Percentiles rank a stretch among this genome's conserved stretches.
These are phyloP conservation scores for Etheostoma cragini DNA, from an alignment of 2,113 vertebrate genomes.

Conservation along the genomic window DNA sequence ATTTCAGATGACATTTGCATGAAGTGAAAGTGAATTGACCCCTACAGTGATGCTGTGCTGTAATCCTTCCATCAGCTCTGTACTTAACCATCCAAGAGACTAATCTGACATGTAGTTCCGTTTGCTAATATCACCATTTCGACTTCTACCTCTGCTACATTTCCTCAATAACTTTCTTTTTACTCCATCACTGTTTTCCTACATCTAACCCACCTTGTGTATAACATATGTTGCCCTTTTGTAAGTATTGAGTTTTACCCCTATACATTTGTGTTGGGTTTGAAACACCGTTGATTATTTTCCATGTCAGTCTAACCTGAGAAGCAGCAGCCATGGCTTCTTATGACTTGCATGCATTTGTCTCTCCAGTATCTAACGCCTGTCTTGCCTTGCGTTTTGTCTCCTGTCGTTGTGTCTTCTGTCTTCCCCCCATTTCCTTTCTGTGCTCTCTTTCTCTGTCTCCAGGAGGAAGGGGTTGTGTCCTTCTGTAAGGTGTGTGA, in stretches of 20 bases:
- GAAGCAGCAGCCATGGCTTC: slow-evolving; percentile 40
- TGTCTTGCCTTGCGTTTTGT: slow-evolving; percentile 84
- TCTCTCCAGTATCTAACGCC: slow-evolving; percentile 74
- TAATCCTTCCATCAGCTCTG: slow-evolving; percentile 19
- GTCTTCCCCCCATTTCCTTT: slow-evolving; percentile 74
- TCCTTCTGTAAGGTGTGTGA: slow-evolving; percentile 99
- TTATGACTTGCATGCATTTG: slow-evolving; percentile 68
- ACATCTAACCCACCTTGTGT: slow-evolving; percentile 25
- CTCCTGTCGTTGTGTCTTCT: slow-evolving; percentile 87
- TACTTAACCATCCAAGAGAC: slow-evolving; percentile 25
- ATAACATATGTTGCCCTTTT: slow-evolving; percentile 22
- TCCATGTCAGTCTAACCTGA: slow-evolving; percentile 45
- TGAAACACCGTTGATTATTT: slow-evolving; percentile 29
- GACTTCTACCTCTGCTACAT: not conserved
- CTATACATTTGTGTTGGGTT: slow-evolving; percentile 28
- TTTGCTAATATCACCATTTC: slow-evolving; percentile 29
- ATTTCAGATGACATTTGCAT: slow-evolving; percentile 46
- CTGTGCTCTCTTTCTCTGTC: slow-evolving; percentile 84
- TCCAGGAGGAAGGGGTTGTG: slow-evolving; percentile 98
- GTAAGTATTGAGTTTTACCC: slow-evolving; percentile 33
- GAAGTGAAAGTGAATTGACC: slow-evolving; percentile 66
- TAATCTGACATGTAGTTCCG: slow-evolving; percentile 34
- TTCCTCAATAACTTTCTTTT: slow-evolving; percentile 13
- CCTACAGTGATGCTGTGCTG: slow-evolving; percentile 20
- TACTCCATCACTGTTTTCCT: slow-evolving; percentile 19